A percentile compares a stretch with the other conserved stretches of the same genome.
Conservation (phyloP, 2,888 invertebrate species). For the Phasia obesa region DNA sequence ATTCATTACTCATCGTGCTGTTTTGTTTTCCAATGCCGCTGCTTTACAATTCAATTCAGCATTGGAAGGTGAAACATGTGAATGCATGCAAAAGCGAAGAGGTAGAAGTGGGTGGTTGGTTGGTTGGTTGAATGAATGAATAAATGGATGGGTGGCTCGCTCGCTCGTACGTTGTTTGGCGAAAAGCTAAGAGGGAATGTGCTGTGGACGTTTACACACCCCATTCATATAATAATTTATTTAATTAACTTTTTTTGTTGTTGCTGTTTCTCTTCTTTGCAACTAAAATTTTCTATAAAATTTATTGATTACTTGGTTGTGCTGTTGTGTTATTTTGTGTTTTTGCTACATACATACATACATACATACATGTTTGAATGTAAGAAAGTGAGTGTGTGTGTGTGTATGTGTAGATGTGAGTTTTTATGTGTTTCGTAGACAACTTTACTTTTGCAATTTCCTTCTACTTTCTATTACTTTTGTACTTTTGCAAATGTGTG, state of each 20-base stretch:
- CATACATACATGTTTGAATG: slow-evolving; percentile 22
- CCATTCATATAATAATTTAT: slow-evolving; percentile 72
- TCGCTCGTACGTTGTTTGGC: background rate
- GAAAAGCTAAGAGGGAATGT: slow-evolving; percentile 31
- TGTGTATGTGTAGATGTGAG: background rate
- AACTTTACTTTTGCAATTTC: slow-evolving; percentile 66
- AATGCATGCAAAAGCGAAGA: slow-evolving; percentile 32
- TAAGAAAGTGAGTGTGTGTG: slow-evolving; percentile 10
- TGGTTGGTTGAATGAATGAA: background rate
- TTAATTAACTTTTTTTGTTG: slow-evolving; percentile 70
- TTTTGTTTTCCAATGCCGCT: slow-evolving; percentile 56
- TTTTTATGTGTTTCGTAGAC: slow-evolving; percentile 41
- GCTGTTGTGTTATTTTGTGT: slow-evolving; percentile 41
- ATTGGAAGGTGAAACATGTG: slow-evolving; percentile 59
- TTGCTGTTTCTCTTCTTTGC: slow-evolving; percentile 56
- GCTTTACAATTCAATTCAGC: slow-evolving; percentile 54
- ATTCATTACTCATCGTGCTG: slow-evolving; percentile 66
- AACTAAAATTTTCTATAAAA: slow-evolving; percentile 72
- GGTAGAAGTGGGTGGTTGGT: background rate
- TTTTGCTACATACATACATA: slow-evolving; percentile 28
- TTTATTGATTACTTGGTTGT: slow-evolving; percentile 71
- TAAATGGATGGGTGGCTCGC: slow-evolving; percentile 43
- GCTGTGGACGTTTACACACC: slow-evolving; percentile 64
- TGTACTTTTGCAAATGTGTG: slow-evolving; percentile 24
- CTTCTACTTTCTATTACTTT: slow-evolving; percentile 67